Base-by-base conservation (phyloP, 30 jellyfish, hydroid and myxozoan species). In the Rhopilema esculentum region DNA sequence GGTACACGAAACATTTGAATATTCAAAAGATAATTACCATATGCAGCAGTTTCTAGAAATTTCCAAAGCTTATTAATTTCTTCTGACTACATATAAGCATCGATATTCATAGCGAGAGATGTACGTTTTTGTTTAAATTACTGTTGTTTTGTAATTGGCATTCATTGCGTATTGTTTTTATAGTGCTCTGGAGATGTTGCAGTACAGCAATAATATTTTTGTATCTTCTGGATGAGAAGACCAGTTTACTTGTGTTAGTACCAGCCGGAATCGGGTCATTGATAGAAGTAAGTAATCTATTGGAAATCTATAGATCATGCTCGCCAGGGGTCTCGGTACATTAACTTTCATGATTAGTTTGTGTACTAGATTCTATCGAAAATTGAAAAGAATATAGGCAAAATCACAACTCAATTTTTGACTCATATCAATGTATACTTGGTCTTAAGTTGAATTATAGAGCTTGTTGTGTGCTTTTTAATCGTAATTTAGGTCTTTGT, bases 211-310 rank as follows among this genome's bases (percentile, higher is more conserved):
- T 96, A 12, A 96, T 96, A 27, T 96, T 96, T 76, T 90, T 96
- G 8, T 96, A 96, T 72, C 67, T 96, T 48, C 27, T 91, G 94
- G 99, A 96, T 65, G 98, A 96, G 63, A 83, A 96, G 75, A 91
- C 99, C 49, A 96, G 99, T 69, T 69, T 91, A 6, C 84, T 96
- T 65, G 99, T 96, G 19, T 79, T 96, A 61, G 97, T 96, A 49
- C 99, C 99, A 8, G 97, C 99, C 22, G 99, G 99, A 9, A 88
- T 96, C 70, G 99, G 99, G 19, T 73, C 98, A 27, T 16, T 96
- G 2, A 96, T 96, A 17, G 99, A 96, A 88, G 99, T 91, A 68
- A 64, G 91, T 48, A 0, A n/a, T 23, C 20, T 63, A 30, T 23
- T 0, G 49, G n/a, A n/a, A n/a, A 15, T 22, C 16, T 9, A 67